A percentile compares a stretch with the other conserved stretches of the same genome.
phyloP scores from a whole-genome alignment of 1,140 invertebrate genomes.

The Schlechtendalia chinensis region DNA sequence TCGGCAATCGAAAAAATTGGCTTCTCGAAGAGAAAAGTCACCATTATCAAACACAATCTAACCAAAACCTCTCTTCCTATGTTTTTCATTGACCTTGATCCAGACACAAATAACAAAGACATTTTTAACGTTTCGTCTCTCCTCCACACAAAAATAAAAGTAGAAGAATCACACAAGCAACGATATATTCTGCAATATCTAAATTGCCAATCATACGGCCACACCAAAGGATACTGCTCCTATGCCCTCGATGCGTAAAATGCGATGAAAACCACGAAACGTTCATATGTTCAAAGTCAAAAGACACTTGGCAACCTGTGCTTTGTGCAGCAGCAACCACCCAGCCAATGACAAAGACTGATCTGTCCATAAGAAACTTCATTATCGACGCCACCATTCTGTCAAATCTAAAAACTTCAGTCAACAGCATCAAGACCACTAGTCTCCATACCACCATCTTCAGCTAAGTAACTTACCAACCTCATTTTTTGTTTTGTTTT shows the following conservation, averaged over 20 bases:
- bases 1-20: neutral
- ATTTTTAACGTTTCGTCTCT: too few species aligned
- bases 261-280: neutral
- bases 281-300: neutral
- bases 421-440: too few species aligned
- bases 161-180: constrained; percentile 53
- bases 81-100: constrained; percentile 42
- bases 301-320: constrained; percentile 4
- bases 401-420: too few species aligned
- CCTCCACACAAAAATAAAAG: too few species aligned
- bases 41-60: neutral
- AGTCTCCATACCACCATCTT: too few species aligned
- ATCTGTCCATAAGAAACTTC: constrained; percentile 11
- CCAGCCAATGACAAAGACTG: constrained; percentile 47
- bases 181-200: constrained; percentile 54
- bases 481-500: too few species aligned
- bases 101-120: neutral
- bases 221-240: constrained; percentile 55
- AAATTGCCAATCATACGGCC: constrained; percentile 56
- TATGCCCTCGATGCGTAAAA: constrained; percentile 55
- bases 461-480: too few species aligned
- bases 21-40: neutral
- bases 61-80: constrained; percentile 20
- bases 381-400: neutral
- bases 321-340: too few species aligned